Conservation (phyloP, 2,888 invertebrate species). For the Cephus sareptanus region DNA sequence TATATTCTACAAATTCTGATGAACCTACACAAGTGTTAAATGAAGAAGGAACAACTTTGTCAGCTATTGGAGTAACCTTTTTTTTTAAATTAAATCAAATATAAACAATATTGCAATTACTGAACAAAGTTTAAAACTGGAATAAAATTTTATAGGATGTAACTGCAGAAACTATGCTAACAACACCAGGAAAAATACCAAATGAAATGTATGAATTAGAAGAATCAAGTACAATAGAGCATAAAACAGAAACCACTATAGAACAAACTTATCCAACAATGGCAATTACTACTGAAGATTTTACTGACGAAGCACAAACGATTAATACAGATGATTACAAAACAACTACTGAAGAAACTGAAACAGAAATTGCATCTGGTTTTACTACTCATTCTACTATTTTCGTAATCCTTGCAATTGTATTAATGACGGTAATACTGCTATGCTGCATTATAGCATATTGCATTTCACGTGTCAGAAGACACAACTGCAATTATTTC, state of each 20-base stretch:
- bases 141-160: constrained; percentile 33
- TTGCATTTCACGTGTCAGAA: constrained; percentile 41
- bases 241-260: background rate
- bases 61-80: constrained; percentile 36
- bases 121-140: background rate
- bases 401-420: constrained; percentile 36
- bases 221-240: constrained; percentile 24
- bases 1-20: constrained; percentile 19
- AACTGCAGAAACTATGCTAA: constrained; percentile 46
- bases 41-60: constrained; percentile 42
- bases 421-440: constrained; percentile 40
- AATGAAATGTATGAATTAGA: constrained; percentile 47
- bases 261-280: background rate
- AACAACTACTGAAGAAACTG: background rate
- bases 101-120: background rate
- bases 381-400: constrained; percentile 34
- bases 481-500: constrained; percentile 28
- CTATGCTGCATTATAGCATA: constrained; percentile 49
- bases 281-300: background rate
- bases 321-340: background rate
- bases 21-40: constrained; percentile 38
- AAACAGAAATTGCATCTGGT: constrained; percentile 12
- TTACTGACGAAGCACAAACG: background rate
- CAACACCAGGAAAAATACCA: constrained; percentile 46
- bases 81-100: constrained; percentile 1